Evolutionary conservation across 2,113 vertebrate species (phyloP).

Genomic region (Heterotilapia buettikoferi): DNA sequence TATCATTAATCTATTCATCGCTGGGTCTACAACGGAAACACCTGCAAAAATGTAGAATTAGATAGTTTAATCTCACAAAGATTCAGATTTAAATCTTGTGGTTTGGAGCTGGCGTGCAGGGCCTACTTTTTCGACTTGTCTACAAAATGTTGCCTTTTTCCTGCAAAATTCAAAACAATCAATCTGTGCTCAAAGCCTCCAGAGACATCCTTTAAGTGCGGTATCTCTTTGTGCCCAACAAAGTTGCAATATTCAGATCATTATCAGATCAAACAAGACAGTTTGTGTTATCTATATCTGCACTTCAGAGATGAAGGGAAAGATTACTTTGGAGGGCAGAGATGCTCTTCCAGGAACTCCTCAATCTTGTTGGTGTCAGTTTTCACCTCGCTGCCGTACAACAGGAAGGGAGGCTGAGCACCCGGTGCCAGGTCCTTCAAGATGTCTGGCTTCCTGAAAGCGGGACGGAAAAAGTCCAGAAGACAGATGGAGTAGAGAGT

Average conservation of each 20-base stretch:
- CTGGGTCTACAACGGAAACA: neutral
- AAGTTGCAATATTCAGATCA: neutral
- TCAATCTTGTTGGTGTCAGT: constrained; percentile 94
- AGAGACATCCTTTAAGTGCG: neutral
- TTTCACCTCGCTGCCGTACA: constrained; percentile 82
- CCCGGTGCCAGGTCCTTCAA: constrained; percentile 86
- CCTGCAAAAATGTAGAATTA: neutral
- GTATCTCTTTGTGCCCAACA: neutral
- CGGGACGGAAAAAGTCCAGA: neutral
- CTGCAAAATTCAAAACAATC: neutral
- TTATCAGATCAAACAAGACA: neutral
- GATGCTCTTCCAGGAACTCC: constrained; percentile 86
- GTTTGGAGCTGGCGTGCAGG: neutral
- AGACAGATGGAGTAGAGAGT: neutral
- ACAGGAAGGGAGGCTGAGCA: constrained; percentile 84
- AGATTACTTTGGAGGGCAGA: constrained; percentile 81
- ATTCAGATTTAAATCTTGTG: neutral
- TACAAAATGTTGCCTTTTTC: neutral
- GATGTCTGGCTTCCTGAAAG: constrained; percentile 79
- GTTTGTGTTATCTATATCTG: neutral
- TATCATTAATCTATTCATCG: neutral
- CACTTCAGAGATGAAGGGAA: neutral
- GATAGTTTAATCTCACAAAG: neutral
- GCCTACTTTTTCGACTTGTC: accelerated
- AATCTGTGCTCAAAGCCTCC: neutral